Conservation (phyloP, 2,113 vertebrate species). For the Hucho hucho region DNA sequence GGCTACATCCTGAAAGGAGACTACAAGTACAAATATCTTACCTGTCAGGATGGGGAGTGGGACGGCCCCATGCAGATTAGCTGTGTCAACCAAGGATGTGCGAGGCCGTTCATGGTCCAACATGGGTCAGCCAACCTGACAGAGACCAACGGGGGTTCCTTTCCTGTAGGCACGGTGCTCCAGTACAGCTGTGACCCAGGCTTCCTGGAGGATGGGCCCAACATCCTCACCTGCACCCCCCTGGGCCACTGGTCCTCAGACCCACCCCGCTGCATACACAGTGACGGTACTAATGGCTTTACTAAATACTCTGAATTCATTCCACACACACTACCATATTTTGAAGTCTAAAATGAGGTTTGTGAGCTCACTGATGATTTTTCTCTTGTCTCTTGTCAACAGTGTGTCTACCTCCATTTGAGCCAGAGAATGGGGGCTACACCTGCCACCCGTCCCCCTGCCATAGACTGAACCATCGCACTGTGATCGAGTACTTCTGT, state of each 20-base stretch:
- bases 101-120: slow-evolving; percentile 61
- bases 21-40: slow-evolving; percentile 95
- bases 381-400: slow-evolving; percentile 1
- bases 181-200: slow-evolving; percentile 63
- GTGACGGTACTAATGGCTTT: slow-evolving; percentile 28
- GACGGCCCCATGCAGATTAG: slow-evolving; percentile 88
- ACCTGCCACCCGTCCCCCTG: slow-evolving; percentile 92
- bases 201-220: slow-evolving; percentile 43
- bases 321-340: not conserved
- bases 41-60: slow-evolving; percentile 96
- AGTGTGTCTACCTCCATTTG: slow-evolving; percentile 89
- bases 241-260: slow-evolving; percentile 44
- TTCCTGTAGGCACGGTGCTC: slow-evolving; percentile 68
- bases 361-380: not conserved
- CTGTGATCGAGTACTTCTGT: slow-evolving; percentile 95
- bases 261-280: slow-evolving; percentile 46
- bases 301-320: not conserved
- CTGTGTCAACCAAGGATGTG: slow-evolving; percentile 84
- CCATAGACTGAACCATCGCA: slow-evolving; percentile 83
- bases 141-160: slow-evolving; percentile 67
- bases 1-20: slow-evolving; percentile 92
- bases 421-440: slow-evolving; percentile 93
- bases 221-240: slow-evolving; percentile 44
- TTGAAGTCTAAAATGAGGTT: not conserved
- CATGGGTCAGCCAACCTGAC: slow-evolving; percentile 66